Percentiles rank a stretch among this genome's conserved stretches.
Conservation (phyloP, 1,140 invertebrate genomes). For the Drosophila kanapiae region DNA sequence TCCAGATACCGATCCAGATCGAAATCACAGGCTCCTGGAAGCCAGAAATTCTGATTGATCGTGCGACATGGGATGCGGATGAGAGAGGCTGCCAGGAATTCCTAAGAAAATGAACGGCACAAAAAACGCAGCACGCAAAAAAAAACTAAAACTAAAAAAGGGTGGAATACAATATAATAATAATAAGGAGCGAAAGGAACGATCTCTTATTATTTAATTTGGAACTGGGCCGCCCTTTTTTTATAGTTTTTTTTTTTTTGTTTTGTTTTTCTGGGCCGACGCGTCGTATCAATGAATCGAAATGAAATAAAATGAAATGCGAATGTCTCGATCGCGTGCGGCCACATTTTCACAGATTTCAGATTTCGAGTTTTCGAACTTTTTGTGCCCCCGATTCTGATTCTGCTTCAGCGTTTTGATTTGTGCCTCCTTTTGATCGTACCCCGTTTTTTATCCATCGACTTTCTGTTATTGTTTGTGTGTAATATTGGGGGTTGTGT, state of each 20-base stretch:
- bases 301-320: conserved; percentile 70
- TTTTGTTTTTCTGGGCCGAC: conserved; percentile 16
- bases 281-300: conserved; percentile 76
- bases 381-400: conserved; percentile 30
- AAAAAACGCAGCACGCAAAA: conserved; percentile 75
- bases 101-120: conserved; percentile 68
- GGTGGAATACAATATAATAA: conserved; percentile 82
- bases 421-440: conserved; percentile 65
- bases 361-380: conserved; percentile 40
- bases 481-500: conserved; percentile 57
- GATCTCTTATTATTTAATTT: conserved; percentile 79
- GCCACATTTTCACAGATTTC: conserved; percentile 74
- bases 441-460: conserved; percentile 8
- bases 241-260: conserved; percentile 31
- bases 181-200: conserved; percentile 61
- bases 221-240: conserved; percentile 56
- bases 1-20: conserved; percentile 22
- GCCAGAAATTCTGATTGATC: conserved; percentile 69
- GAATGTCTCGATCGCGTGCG: conserved; percentile 81
- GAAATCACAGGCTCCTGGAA: conserved; percentile 41
- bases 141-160: conserved; percentile 41
- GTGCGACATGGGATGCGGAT: conserved; percentile 61
- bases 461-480: conserved; percentile 29
- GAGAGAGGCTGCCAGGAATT: conserved; percentile 54
- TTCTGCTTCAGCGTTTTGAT: conserved; percentile 62